Conservation (phyloP, 2,113 vertebrate genomes). For the Phylloscopus trochiloides region DNA sequence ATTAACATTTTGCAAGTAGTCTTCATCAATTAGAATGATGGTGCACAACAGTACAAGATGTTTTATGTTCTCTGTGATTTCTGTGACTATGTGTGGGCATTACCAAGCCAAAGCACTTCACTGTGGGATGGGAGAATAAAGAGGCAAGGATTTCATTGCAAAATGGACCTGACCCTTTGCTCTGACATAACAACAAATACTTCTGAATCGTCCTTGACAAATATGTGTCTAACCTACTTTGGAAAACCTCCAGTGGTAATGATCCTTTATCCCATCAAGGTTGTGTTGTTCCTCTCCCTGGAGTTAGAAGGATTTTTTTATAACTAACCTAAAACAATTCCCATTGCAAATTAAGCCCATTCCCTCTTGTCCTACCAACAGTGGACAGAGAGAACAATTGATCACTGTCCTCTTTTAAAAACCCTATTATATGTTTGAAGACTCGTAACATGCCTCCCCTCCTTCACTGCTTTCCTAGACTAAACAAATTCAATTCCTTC, state of each 20-base stretch:
- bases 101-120: background rate
- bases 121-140: background rate
- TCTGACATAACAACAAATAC: background rate
- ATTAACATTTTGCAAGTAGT: background rate
- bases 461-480: slow-evolving; percentile 26
- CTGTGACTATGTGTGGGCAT: background rate
- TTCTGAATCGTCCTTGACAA: background rate
- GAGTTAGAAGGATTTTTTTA: background rate
- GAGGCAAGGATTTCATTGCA: background rate
- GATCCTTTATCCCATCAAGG: background rate
- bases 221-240: background rate
- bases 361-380: background rate
- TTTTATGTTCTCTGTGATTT: background rate
- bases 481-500: slow-evolving; percentile 51
- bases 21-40: background rate
- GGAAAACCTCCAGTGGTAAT: background rate
- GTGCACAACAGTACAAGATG: background rate
- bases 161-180: background rate
- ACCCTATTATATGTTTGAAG: background rate
- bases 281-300: background rate
- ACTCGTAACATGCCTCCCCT: background rate
- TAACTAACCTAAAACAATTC: background rate
- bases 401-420: slow-evolving; percentile 15
- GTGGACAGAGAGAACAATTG: background rate
- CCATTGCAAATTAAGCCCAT: background rate